A percentile compares a stretch with the other conserved stretches of the same genome.
phyloP scores from a whole-genome alignment of 2,113 vertebrate species.

The Anthoscopus minutus region DNA sequence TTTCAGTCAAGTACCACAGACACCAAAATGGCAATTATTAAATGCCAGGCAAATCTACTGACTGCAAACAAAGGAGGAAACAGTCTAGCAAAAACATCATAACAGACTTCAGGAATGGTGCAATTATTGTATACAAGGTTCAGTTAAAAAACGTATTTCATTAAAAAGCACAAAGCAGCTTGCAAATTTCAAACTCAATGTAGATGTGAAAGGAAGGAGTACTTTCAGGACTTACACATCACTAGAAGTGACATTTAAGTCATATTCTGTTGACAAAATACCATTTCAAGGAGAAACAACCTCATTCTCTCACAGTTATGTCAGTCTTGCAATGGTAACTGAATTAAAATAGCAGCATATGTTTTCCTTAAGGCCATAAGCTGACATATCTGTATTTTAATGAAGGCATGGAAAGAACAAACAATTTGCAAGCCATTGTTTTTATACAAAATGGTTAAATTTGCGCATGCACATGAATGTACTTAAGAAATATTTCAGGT shows the following conservation, averaged over 20 bases:
- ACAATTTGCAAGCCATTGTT: neutral
- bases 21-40: neutral
- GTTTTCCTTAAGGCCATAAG: neutral
- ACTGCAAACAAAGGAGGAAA: neutral
- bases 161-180: neutral
- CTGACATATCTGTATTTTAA: neutral
- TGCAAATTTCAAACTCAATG: neutral
- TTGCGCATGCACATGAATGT: neutral
- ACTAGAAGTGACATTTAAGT: neutral
- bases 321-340: neutral
- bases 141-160: neutral
- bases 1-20: neutral
- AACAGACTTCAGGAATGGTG: neutral
- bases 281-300: neutral
- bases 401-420: neutral
- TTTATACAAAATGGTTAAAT: neutral
- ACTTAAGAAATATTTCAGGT: neutral
- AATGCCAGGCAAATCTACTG: neutral
- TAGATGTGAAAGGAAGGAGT: neutral
- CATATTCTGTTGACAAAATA: neutral
- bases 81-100: neutral
- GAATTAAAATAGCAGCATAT: neutral
- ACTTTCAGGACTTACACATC: neutral
- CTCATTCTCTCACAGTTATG: neutral
- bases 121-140: neutral